Evolutionary conservation across 2,888 invertebrate species (phyloP), one percentile per base, ranked within the genome.

Genomic region (Drosophila falleni): DNA sequence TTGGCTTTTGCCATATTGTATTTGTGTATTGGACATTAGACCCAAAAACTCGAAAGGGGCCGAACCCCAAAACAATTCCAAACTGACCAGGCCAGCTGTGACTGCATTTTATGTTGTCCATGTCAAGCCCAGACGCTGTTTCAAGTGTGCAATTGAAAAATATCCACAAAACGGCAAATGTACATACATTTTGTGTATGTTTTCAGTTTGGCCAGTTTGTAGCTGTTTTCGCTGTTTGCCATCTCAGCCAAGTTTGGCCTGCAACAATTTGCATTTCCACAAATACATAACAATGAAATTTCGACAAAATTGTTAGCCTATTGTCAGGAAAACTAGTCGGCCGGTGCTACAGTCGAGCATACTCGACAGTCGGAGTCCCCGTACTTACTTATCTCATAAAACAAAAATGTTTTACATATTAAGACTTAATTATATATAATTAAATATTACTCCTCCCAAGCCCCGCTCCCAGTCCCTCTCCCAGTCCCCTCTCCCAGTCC

Each of bases 71-170:
- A 41, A 68, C 37, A 61, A 55, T 54, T 42, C 56, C n/a, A n/a
- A n/a, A n/a, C n/a, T 42, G 39, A 50, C 33, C 77, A 42, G 42
- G 41, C 49, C 29, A 51, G 47, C 60, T 65, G 55, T 65, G 65
- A 62, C 75, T 83, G 84, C 84, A 83, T 86, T 85, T 85, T 77
- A 85, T 88, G 84, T 83, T 65, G 59, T 33, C 62, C 70, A 59
- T 80, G 84, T 84, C 84, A 86, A 15, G 42, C 15, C 50, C 83
- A 83, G 86, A 54, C 60, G 61, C 78, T 61, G 26, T 61, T 65
- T 74, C 46, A 66, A 78, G 79, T 73, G 73, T 78, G 75, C 88
- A 74, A 71, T 76, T 82, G 55, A 78, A 80, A 80, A 74, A 70
- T 72, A 56, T 62, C 39, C 51, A 66, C 72, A 78, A 68, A 44